Percentiles rank a stretch among this genome's conserved stretches.
Evolutionary conservation across 2,797 vertebrate species (phyloP).

Genomic region (Hemibagrus guttatus): DNA sequence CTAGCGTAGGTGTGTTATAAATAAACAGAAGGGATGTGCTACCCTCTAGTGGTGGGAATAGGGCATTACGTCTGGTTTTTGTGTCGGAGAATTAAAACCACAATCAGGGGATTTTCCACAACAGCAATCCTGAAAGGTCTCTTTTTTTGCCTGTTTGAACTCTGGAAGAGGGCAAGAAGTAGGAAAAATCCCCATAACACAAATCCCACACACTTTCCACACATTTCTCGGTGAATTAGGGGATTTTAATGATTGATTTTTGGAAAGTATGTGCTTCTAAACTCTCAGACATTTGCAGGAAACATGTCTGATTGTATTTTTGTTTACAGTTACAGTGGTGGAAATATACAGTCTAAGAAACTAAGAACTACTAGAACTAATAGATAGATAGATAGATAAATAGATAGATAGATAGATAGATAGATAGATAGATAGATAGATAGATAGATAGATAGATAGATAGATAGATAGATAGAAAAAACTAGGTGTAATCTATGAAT

Average conservation of each 20-base stretch:
- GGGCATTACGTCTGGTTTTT: not conserved
- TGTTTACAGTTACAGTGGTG: not conserved
- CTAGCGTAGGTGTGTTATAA: slow-evolving; percentile 66
- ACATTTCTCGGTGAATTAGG: not conserved
- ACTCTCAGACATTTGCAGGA: not conserved
- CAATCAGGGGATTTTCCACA: slow-evolving; percentile 27
- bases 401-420: too few species aligned
- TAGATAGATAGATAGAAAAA: too few species aligned
- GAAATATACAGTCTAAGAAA: not conserved
- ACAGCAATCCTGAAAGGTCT: not conserved
- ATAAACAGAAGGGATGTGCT: slow-evolving; percentile 66
- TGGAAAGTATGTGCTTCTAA: not conserved
- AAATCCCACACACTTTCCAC: slow-evolving; percentile 5
- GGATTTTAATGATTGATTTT: not conserved
- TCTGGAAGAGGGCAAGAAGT: slow-evolving; percentile 7
- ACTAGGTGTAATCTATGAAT: too few species aligned
- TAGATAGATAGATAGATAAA: too few species aligned
- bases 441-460: too few species aligned
- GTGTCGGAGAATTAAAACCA: not conserved
- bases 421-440: too few species aligned
- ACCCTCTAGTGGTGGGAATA: slow-evolving; percentile 68
- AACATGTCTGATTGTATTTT: not conserved
- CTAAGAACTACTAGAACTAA: too few species aligned
- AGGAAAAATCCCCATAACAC: not conserved
- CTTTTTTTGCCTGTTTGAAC: not conserved